Conservation (phyloP, 2,888 invertebrate species). For the Atherix ibis region DNA sequence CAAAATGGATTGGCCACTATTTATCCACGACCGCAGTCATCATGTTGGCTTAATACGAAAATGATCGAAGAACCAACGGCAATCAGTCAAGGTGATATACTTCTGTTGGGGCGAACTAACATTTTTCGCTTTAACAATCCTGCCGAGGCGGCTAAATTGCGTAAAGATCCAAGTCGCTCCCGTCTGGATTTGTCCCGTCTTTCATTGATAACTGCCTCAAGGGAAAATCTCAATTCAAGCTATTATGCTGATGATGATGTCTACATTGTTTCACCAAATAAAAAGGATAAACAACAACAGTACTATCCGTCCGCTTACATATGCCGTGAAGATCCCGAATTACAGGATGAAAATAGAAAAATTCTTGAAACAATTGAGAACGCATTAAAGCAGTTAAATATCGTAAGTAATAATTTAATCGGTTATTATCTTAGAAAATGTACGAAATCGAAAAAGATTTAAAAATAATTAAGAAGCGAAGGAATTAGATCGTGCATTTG, state of each 20-base stretch:
- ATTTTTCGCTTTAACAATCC: slow-evolving; percentile 85
- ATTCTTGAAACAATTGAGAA: slow-evolving; percentile 53
- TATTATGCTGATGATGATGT: slow-evolving; percentile 26
- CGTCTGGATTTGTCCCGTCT: slow-evolving; percentile 62
- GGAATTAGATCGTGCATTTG: no score
- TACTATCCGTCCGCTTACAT: slow-evolving; percentile 28
- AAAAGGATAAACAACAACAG: slow-evolving; percentile 23
- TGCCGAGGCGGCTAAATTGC: slow-evolving; percentile 68
- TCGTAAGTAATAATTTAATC: slow-evolving; percentile 23
- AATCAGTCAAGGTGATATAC: slow-evolving; percentile 66
- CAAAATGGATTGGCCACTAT: slow-evolving; percentile 57
- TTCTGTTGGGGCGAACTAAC: slow-evolving; percentile 59
- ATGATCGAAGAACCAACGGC: slow-evolving; percentile 61
- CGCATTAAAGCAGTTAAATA: slow-evolving; percentile 43
- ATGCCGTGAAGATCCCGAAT: slow-evolving; percentile 40
- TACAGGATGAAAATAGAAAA: slow-evolving; percentile 47
- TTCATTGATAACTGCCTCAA: slow-evolving; percentile 59
- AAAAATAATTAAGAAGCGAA: background rate
- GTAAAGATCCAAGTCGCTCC: slow-evolving; percentile 56
- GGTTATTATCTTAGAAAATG: no score
- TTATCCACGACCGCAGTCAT: slow-evolving; percentile 52
- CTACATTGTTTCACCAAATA: slow-evolving; percentile 20
- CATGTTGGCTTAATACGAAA: slow-evolving; percentile 72
- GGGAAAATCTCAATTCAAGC: slow-evolving; percentile 43
- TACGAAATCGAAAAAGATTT: background rate